Conservation (phyloP, 1,140 invertebrate genomes). For the Hestina assimilis region DNA sequence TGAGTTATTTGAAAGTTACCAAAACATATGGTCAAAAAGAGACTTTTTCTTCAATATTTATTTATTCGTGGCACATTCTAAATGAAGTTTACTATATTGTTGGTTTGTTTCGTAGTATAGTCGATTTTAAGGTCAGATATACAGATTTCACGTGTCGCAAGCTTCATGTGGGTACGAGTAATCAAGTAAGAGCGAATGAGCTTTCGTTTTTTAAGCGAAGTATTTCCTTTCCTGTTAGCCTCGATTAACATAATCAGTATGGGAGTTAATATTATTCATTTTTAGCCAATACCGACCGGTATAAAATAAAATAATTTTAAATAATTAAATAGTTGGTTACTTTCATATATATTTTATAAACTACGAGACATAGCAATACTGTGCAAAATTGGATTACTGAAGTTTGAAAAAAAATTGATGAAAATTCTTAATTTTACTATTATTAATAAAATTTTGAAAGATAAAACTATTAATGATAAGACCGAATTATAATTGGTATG, state of each 20-base stretch:
- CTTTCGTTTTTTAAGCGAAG: slow-evolving; percentile 28
- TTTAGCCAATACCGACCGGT: too few relatives aligned
- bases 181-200: slow-evolving; percentile 17
- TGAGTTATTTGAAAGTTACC: slow-evolving; percentile 58
- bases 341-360: too few relatives aligned
- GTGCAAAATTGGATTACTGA: too few relatives aligned
- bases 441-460: too few relatives aligned
- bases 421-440: too few relatives aligned
- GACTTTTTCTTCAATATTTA: not conserved
- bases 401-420: too few relatives aligned
- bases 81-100: too few relatives aligned
- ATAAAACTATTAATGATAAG: too few relatives aligned
- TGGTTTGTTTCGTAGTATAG: slow-evolving; percentile 15
- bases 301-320: too few relatives aligned
- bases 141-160: slow-evolving; percentile 24
- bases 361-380: not conserved
- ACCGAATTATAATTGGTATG: too few relatives aligned
- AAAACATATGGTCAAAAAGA: slow-evolving; percentile 45
- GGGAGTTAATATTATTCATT: not conserved
- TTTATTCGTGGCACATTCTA: too few relatives aligned
- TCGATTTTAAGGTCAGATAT: slow-evolving; percentile 25
- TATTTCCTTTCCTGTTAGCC: not conserved
- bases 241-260: not conserved
- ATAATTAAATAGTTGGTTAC: not conserved
- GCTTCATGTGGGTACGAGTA: slow-evolving; percentile 18